Conservation (phyloP, 1,140 invertebrate species). For the Neodiprion lecontei region DNA sequence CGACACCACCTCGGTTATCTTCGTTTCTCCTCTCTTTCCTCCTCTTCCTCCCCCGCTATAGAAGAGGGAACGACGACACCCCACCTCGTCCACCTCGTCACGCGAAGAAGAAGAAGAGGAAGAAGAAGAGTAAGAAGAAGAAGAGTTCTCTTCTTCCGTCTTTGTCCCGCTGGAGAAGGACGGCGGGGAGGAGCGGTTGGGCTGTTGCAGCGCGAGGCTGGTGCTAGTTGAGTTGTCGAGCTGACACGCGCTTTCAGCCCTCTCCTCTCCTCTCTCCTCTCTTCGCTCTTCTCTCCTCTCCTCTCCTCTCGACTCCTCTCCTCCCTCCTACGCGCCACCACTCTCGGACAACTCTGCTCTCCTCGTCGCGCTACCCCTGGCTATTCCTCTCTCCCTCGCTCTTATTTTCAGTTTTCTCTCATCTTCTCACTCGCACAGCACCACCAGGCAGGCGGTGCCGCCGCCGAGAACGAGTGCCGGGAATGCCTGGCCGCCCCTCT, state of each 20-base stretch:
- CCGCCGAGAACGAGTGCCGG: constrained; percentile 32
- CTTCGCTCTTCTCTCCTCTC: constrained; percentile 13
- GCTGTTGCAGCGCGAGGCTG: constrained; percentile 35
- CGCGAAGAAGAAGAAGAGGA: constrained; percentile 9
- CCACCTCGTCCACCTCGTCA: background rate
- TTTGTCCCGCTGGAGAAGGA: background rate
- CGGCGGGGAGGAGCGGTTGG: background rate
- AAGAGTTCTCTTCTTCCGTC: constrained; percentile 21
- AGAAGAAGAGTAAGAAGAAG: constrained; percentile 9
- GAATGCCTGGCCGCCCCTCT: constrained; percentile 34
- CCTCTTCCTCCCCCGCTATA: background rate
- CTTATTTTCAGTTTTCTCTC: constrained; percentile 50
- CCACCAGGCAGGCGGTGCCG: constrained; percentile 44
- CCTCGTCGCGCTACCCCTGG: constrained; percentile 19
- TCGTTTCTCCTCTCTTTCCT: no score
- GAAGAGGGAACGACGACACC: background rate
- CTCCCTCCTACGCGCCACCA: constrained; percentile 17
- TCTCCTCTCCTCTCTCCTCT: constrained; percentile 30
- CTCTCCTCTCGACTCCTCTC: constrained; percentile 8
- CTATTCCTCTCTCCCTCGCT: constrained; percentile 37
- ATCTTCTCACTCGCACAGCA: constrained; percentile 21
- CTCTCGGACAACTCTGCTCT: constrained; percentile 19
- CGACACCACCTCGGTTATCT: no score
- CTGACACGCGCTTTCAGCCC: constrained; percentile 58
- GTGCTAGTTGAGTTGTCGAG: constrained; percentile 64